Base-by-base conservation (phyloP, 1,140 invertebrate species). In the Hestina assimilis region DNA sequence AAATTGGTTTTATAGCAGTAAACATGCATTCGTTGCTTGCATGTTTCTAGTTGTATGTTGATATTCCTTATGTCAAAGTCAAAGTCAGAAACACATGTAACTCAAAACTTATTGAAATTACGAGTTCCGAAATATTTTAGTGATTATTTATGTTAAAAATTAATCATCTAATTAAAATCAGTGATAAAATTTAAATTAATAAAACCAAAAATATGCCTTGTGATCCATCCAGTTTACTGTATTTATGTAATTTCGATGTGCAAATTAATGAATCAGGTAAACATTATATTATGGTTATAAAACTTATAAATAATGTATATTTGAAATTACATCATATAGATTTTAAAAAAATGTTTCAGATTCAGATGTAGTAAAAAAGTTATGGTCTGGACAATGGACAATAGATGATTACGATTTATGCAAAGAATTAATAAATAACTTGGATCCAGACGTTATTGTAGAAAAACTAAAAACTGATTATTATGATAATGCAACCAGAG, bases 231-330 rank as follows among this genome's bases (percentile, higher is more conserved):
- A 19, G 42, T 41, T 26, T 69, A 9, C 54, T 69, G 33, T 73
- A 73, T 66, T 68, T 88, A 23, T 88, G 83, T 47, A 84, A 86
- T 56, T 88, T 75, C 57, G 85, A 87, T 63, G 66, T 70, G 23
- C 63, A 80, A 56, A 21, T 69, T 40, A 51, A 42, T 43, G 56
- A 72, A 28, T 47, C 65, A 43, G 75, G 77, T 83, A 75, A 41
- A 6, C 17, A 40, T 19, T 38, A 48, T 57, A 54, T n/a, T 56
- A 29, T 41, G 43, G 41, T 42, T 15, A 26, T 41, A 21, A 20
- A 29, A 43, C n/a, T 41, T 9, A 26, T 43, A n/a, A 55, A 55
- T 14, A 38, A 4, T 8, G 2, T 8, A 28, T 2, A 7, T 1
- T 9, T 2, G 4, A 28, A 29, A 11, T 12, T 29, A 1, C 1